Conservation (phyloP, 2,888 invertebrate genomes). For the Sicus ferrugineus region DNA sequence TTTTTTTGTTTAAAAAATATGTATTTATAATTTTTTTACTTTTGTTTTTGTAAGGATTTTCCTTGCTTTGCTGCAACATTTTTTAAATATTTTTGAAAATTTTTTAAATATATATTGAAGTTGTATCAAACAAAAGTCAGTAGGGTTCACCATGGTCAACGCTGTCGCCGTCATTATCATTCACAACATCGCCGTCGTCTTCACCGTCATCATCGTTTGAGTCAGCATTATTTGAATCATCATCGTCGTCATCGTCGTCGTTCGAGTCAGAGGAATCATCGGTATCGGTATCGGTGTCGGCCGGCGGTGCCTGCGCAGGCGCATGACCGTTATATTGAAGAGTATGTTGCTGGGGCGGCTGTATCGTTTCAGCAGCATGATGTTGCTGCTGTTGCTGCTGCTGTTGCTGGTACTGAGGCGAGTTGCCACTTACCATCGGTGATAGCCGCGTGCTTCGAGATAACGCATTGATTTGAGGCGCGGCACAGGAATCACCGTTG, state of each 20-base stretch:
- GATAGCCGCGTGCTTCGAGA: conserved; percentile 37
- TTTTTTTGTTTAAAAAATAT: conserved; percentile 8
- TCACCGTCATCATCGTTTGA: conserved; percentile 42
- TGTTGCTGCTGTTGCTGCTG: conserved; percentile 40
- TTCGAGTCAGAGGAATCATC: conserved; percentile 53
- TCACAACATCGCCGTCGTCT: conserved; percentile 41
- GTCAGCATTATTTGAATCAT: conserved; percentile 43
- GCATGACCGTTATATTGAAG: conserved; percentile 40
- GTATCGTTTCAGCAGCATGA: conserved; percentile 48
- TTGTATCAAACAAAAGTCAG: conserved; percentile 48
- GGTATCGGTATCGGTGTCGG: conserved; percentile 43
- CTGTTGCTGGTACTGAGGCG: conserved; percentile 31
- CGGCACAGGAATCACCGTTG: neutral
- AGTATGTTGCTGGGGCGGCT: conserved; percentile 36
- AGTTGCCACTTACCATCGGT: conserved; percentile 34
- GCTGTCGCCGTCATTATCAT: conserved; percentile 43
- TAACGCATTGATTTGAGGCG: conserved; percentile 34
- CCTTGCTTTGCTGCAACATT: conserved; percentile 24
- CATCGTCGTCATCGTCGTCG: conserved; percentile 52
- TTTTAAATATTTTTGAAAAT: conserved; percentile 24
- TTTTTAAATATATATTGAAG: conserved; percentile 44
- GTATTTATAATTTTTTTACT: conserved; percentile 32
- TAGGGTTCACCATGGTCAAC: conserved; percentile 54
- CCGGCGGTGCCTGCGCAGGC: conserved; percentile 25
- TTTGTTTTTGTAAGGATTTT: conserved; percentile 32